These are phyloP conservation scores for Euplagia quadripunctaria DNA, from an alignment of 2,888 invertebrate genomes.

Conservation along the genomic window DNA sequence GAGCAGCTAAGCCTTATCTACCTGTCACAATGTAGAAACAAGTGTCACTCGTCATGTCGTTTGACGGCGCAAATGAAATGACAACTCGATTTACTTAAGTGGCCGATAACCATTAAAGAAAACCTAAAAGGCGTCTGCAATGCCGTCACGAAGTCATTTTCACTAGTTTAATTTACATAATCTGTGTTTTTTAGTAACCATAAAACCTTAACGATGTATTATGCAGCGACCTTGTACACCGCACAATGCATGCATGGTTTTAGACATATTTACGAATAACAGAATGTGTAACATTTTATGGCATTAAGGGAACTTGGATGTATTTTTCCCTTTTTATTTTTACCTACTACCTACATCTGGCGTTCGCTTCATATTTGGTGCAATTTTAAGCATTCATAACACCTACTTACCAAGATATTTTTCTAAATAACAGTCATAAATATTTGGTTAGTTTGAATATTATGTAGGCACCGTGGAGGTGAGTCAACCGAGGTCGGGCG, in stretches of 20 bases:
- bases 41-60: too few species aligned
- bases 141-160: neutral
- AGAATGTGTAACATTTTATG: neutral
- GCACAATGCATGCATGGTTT: slow-evolving; percentile 4
- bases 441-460: slow-evolving; percentile 34
- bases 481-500: slow-evolving; percentile 68
- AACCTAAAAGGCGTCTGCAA: neutral
- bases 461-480: slow-evolving; percentile 49
- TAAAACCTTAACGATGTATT: slow-evolving; percentile 10
- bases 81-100: neutral
- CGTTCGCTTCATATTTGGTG: neutral
- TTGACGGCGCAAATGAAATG: neutral
- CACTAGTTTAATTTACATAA: neutral
- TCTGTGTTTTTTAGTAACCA: neutral
- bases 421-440: slow-evolving; percentile 15
- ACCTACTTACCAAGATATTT: neutral
- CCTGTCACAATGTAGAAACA: too few species aligned
- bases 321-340: neutral
- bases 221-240: slow-evolving; percentile 10
- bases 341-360: neutral
- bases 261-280: slow-evolving; percentile 11
- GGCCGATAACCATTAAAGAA: neutral
- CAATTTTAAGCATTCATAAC: slow-evolving; percentile 9
- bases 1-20: too few species aligned
- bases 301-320: neutral